These are phyloP conservation scores for Empidonax alnorum DNA, from an alignment of 2,113 vertebrate genomes.

Conservation along the genomic window DNA sequence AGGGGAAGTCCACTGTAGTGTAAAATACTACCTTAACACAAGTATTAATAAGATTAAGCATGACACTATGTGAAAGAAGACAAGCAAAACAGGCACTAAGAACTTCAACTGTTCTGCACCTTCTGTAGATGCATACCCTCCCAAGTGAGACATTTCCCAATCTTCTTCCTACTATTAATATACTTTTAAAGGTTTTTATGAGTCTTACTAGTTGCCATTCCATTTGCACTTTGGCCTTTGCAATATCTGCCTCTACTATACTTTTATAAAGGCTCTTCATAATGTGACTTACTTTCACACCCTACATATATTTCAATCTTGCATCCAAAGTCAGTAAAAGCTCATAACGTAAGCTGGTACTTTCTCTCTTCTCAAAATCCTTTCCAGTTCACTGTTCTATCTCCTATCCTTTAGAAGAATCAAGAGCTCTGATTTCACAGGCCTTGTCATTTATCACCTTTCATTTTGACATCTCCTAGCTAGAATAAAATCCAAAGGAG, in stretches of 20 bases:
- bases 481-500: neutral
- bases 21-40: neutral
- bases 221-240: neutral
- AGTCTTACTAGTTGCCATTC: neutral
- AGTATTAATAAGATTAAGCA: neutral
- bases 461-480: neutral
- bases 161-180: neutral
- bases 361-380: neutral
- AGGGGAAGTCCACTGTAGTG: neutral
- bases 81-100: neutral
- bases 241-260: neutral
- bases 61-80: neutral
- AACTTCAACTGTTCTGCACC: neutral
- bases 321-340: neutral
- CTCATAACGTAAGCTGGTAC: neutral
- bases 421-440: neutral
- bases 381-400: neutral
- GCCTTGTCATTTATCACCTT: neutral
- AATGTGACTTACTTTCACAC: neutral
- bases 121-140: rapidly evolving
- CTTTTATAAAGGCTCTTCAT: neutral
- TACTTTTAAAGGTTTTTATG: neutral
- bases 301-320: neutral
- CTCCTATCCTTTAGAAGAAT: neutral
- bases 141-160: neutral